Evolutionary conservation across 2,113 vertebrate species (phyloP), one percentile per base, ranked within the genome.

Genomic region (Cinclus cinclus): DNA sequence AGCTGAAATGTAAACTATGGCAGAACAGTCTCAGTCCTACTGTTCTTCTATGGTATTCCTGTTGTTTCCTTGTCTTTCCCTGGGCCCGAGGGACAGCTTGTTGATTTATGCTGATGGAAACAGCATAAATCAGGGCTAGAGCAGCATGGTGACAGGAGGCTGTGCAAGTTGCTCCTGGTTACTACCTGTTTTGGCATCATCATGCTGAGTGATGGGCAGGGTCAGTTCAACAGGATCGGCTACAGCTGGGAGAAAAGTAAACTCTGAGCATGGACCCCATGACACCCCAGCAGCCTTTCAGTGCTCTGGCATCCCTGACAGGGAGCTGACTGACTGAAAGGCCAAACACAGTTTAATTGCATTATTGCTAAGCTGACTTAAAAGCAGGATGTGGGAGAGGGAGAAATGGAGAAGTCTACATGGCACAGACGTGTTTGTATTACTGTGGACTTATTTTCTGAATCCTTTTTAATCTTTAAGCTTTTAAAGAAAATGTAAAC

Each of bases 71-170:
- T 68, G 41, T 49, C 19, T 70, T 16, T 50, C 23, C 12, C 6
- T 1, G 3, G 17, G n/a, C 3, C 19, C 44, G 15, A 15, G 10
- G 9, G 4, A 7, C 4, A 44, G 11, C 28, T 53, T 63, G 7
- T 8, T 71, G 44, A 14, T 35, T 77, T 65, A 18, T 27, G 22
- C 11, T 46, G 53, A 22, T 58, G 55, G 28, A 37, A 76, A 49
- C 15, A 77, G n/a, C 16, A 14, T 37, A 33, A 92, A 27, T 39
- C 31, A 84, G 27, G 24, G 50, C 37, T 88, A 35, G 63, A 73
- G 79, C 41, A 59, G 24, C 33, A 30, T 3, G 11, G 49, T 2
- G 15, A 50, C 53, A 91, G 39, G 11, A 33, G 64, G 58, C n/a
- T 93, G 31, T 31, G 47, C 0, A 8, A 58, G 30, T 65, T 90